Conservation (phyloP, 2,113 vertebrate species). For the Nesospiza acunhae region DNA sequence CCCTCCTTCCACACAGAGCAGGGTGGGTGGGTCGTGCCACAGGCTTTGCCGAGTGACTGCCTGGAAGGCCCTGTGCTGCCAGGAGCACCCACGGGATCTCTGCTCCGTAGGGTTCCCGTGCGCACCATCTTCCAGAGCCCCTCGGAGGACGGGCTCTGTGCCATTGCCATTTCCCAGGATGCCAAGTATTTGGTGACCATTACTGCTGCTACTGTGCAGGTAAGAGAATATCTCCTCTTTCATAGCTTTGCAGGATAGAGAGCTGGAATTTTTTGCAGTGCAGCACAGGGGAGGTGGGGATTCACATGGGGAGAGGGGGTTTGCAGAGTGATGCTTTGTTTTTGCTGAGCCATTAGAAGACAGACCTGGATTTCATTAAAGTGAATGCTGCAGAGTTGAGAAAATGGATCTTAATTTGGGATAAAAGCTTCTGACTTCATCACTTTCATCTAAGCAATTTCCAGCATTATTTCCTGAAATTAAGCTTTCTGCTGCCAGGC, state of each 20-base stretch:
- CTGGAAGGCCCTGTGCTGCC: neutral
- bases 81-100: neutral
- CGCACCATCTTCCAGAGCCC: constrained; percentile 86
- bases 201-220: constrained; percentile 81
- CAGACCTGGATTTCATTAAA: neutral
- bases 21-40: neutral
- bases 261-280: neutral
- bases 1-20: neutral
- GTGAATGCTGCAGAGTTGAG: neutral
- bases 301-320: accelerated
- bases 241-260: accelerated
- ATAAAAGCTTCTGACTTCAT: neutral
- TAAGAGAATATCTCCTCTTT: constrained; percentile 20
- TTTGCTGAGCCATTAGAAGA: neutral
- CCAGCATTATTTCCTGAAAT: neutral
- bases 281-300: neutral
- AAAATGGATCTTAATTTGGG: neutral
- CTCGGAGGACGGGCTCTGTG: constrained; percentile 71
- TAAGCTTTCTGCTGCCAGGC: neutral
- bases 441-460: neutral
- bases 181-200: constrained; percentile 85
- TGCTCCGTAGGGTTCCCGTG: constrained; percentile 83
- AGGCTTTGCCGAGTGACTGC: neutral
- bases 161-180: constrained; percentile 81
- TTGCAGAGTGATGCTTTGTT: neutral